Evolutionary conservation across 2,113 vertebrate species (phyloP).

Genomic region (Sphyrna mokarran): DNA sequence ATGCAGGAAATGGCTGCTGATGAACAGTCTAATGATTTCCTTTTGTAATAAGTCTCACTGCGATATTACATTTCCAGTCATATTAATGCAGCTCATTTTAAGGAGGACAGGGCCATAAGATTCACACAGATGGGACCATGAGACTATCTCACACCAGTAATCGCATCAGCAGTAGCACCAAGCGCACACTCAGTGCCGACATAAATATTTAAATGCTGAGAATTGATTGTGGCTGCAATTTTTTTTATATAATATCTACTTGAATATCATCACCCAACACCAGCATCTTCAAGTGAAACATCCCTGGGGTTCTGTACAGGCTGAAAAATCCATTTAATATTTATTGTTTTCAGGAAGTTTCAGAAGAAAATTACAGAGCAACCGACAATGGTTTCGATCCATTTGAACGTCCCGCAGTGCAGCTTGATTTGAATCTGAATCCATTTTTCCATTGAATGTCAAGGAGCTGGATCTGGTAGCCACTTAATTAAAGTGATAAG

Average conservation of each 20-base stretch:
- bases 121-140: constrained; percentile 20
- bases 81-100: constrained; percentile 32
- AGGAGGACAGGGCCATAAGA: neutral
- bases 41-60: constrained; percentile 27
- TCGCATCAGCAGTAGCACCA: neutral
- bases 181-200: neutral
- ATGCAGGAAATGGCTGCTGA: neutral
- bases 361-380: constrained; percentile 32
- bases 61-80: constrained; percentile 24
- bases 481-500: constrained; percentile 32
- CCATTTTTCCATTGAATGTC: constrained; percentile 10
- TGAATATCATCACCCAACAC: constrained; percentile 32
- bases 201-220: constrained; percentile 32
- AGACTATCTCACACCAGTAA: constrained; percentile 8
- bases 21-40: constrained; percentile 16
- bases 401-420: neutral
- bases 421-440: constrained; percentile 2
- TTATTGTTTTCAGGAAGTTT: constrained; percentile 36
- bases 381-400: constrained; percentile 29
- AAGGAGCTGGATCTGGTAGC: constrained; percentile 31
- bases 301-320: constrained; percentile 16
- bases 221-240: constrained; percentile 27
- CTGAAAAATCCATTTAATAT: constrained; percentile 35
- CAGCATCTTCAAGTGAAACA: constrained; percentile 22
- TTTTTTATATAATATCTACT: constrained; percentile 14